Evolutionary conservation across 2,797 vertebrate species (phyloP).

Genomic region (Sebastiscus tertius): DNA sequence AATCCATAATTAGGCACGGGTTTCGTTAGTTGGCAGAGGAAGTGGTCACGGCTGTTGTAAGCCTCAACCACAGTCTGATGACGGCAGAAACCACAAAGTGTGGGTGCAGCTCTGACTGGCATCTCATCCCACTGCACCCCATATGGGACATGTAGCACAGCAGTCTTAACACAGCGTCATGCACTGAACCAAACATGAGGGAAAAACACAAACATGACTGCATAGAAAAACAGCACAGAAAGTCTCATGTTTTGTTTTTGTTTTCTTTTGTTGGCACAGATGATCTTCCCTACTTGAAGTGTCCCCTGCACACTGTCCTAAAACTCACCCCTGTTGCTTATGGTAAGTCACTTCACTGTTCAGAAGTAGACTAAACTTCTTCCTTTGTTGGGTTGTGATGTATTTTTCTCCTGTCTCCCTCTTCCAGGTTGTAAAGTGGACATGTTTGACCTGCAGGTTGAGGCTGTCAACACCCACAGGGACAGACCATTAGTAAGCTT

Average conservation of each 20-base stretch:
- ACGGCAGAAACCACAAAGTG: slow-evolving; percentile 9
- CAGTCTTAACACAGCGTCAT: neutral
- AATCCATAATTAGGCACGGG: slow-evolving; percentile 6
- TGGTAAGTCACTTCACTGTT: slow-evolving; percentile 78
- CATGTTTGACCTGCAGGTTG: slow-evolving; percentile 88
- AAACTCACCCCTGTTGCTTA: slow-evolving; percentile 96
- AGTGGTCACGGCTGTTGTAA: slow-evolving; percentile 30
- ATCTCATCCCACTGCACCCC: neutral
- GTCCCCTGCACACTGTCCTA: slow-evolving; percentile 92
- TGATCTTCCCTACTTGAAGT: slow-evolving; percentile 92
- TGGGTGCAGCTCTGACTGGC: slow-evolving; percentile 33
- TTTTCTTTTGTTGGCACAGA: slow-evolving; percentile 75
- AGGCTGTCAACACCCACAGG: slow-evolving; percentile 93
- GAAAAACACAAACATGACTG: slow-evolving; percentile 10
- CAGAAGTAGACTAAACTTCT: neutral
- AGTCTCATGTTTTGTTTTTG: neutral
- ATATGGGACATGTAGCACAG: neutral
- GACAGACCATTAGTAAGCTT: slow-evolving; percentile 88
- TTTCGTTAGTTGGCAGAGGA: slow-evolving; percentile 16
- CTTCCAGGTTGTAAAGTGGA: slow-evolving; percentile 94
- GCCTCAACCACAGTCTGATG: slow-evolving; percentile 20
- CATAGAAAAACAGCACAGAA: neutral
- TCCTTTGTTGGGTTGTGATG: slow-evolving; percentile 10
- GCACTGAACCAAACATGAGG: neutral
- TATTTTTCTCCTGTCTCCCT: neutral